These are phyloP conservation scores for Euplexia lucipara DNA, from an alignment of 2,888 invertebrate species.

Conservation along the genomic window DNA sequence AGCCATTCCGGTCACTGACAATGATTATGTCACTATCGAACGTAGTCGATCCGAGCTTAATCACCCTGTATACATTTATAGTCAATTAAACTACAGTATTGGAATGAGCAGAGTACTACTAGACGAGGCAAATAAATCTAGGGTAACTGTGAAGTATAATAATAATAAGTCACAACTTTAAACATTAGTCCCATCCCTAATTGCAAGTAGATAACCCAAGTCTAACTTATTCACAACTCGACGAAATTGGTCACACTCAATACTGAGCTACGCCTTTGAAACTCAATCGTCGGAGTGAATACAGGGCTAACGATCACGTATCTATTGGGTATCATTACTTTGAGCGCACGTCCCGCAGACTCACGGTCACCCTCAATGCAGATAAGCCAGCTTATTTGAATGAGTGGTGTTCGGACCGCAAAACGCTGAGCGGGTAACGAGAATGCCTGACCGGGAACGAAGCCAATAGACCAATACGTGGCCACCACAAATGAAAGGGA, in stretches of 20 bases:
- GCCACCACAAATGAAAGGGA: conserved; percentile 74
- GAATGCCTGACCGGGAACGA: conserved; percentile 48
- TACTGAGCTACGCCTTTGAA: conserved; percentile 26
- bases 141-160: conserved; percentile 22
- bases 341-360: conserved; percentile 37
- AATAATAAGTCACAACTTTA: conserved; percentile 34
- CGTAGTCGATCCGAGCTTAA: conserved; percentile 11
- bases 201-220: conserved; percentile 25
- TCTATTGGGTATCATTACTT: conserved; percentile 47
- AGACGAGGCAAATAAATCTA: conserved; percentile 16
- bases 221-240: conserved; percentile 21
- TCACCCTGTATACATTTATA: conserved; percentile 22
- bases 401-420: conserved; percentile 75
- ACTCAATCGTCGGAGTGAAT: conserved; percentile 34
- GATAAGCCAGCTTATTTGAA: conserved; percentile 76
- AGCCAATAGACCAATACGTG: conserved; percentile 69
- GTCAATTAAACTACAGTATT: conserved; percentile 30
- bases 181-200: conserved; percentile 39
- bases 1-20: conserved; percentile 29
- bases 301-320: conserved; percentile 40
- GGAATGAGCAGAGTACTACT: neutral
- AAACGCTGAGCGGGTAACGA: conserved; percentile 72
- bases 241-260: conserved; percentile 41
- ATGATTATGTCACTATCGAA: conserved; percentile 39
- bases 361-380: conserved; percentile 59